phyloP scores from a whole-genome alignment of 2,888 invertebrate species.

The Andrena bicolor region DNA sequence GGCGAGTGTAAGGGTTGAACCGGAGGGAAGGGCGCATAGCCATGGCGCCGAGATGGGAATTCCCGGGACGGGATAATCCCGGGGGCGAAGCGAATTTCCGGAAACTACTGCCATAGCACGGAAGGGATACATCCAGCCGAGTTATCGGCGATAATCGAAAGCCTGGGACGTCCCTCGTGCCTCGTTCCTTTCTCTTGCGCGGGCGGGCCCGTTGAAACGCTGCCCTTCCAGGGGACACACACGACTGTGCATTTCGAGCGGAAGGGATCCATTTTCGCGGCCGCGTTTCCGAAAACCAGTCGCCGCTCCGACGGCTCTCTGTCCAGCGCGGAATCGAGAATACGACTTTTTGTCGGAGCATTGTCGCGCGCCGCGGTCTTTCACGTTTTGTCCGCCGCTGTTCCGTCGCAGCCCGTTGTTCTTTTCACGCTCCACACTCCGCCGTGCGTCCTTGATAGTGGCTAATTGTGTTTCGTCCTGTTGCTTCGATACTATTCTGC shows the following conservation, averaged over 20 bases:
- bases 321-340: background rate
- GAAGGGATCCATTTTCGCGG: constrained; percentile 62
- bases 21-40: constrained; percentile 46
- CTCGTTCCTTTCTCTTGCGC: constrained; percentile 67
- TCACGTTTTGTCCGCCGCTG: background rate
- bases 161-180: constrained; percentile 71
- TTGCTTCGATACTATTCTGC: background rate
- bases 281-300: constrained; percentile 37
- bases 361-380: background rate
- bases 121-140: constrained; percentile 74
- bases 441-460: background rate
- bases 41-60: constrained; percentile 69
- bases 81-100: constrained; percentile 72
- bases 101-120: constrained; percentile 68
- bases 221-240: constrained; percentile 28
- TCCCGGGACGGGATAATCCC: constrained; percentile 72
- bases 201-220: constrained; percentile 44
- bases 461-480: background rate
- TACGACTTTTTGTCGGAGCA: background rate
- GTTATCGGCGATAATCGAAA: constrained; percentile 76
- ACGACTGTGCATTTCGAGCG: constrained; percentile 26
- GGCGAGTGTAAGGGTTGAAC: constrained; percentile 34
- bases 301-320: background rate
- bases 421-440: background rate
- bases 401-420: background rate